Percentiles rank a stretch among this genome's conserved stretches.
These are phyloP conservation scores for Pemphredon lugubris DNA, from an alignment of 2,888 invertebrate genomes.

Conservation along the genomic window DNA sequence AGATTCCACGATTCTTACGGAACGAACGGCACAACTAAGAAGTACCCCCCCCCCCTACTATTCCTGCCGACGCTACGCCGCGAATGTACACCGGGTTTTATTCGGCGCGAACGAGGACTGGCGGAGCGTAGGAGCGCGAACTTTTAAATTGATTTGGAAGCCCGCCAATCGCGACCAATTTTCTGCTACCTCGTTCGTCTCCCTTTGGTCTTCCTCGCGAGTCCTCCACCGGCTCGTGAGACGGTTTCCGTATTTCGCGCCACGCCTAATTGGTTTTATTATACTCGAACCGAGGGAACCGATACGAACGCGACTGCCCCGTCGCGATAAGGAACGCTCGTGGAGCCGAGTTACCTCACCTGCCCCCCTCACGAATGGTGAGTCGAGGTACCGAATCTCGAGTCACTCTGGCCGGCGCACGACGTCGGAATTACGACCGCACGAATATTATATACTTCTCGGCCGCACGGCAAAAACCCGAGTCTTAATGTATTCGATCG, in stretches of 20 bases:
- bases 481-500: conserved; percentile 47
- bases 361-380: conserved; percentile 6
- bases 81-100: conserved; percentile 14
- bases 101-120: conserved; percentile 59
- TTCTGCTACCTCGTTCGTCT: conserved; percentile 62
- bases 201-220: conserved; percentile 43
- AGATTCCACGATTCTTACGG: conserved; percentile 5
- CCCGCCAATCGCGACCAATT: conserved; percentile 76
- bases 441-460: conserved; percentile 42
- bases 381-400: conserved; percentile 30
- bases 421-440: conserved; percentile 41
- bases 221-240: conserved; percentile 36
- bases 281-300: conserved; percentile 52
- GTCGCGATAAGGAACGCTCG: conserved; percentile 57
- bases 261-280: conserved; percentile 78
- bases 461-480: conserved; percentile 8
- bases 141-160: conserved; percentile 80
- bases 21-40: neutral
- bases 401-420: conserved; percentile 44
- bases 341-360: conserved; percentile 30
- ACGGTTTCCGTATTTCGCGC: conserved; percentile 49
- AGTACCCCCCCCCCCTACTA: conserved; percentile 1
- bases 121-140: conserved; percentile 69
- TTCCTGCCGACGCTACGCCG: conserved; percentile 22
- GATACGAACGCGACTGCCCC: conserved; percentile 53